phyloP scores from a whole-genome alignment of 2,113 vertebrate species.

The Psammodynastes pulverulentus region DNA sequence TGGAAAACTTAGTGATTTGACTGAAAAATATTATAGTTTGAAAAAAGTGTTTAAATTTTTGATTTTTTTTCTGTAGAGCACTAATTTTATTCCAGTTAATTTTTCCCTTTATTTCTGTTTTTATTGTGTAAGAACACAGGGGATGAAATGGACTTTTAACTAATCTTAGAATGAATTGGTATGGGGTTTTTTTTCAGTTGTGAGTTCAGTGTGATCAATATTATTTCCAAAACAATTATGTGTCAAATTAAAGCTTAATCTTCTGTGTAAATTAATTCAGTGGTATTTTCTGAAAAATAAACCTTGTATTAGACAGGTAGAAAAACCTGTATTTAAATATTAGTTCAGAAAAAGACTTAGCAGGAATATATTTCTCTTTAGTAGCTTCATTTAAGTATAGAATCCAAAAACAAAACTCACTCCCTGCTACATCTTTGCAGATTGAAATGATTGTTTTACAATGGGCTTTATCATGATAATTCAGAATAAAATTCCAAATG shows the following conservation, averaged over 20 bases:
- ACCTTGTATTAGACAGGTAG: not conserved
- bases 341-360: not conserved
- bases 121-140: not conserved
- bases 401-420: not conserved
- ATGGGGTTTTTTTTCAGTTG: not conserved
- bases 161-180: not conserved
- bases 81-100: not conserved
- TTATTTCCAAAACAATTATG: not conserved
- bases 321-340: not conserved
- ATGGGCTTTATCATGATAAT: too few species aligned
- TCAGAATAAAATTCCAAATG: not conserved
- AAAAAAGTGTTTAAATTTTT: not conserved
- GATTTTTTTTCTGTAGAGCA: not conserved
- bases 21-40: not conserved
- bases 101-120: not conserved
- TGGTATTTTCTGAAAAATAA: not conserved
- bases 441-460: not conserved
- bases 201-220: not conserved
- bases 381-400: not conserved
- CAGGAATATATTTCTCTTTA: not conserved
- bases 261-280: not conserved
- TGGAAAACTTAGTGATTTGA: not conserved
- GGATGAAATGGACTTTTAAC: not conserved
- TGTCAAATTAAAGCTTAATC: not conserved
- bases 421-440: not conserved